Conservation (phyloP, 2,113 vertebrate genomes). For the Geococcyx californianus region DNA sequence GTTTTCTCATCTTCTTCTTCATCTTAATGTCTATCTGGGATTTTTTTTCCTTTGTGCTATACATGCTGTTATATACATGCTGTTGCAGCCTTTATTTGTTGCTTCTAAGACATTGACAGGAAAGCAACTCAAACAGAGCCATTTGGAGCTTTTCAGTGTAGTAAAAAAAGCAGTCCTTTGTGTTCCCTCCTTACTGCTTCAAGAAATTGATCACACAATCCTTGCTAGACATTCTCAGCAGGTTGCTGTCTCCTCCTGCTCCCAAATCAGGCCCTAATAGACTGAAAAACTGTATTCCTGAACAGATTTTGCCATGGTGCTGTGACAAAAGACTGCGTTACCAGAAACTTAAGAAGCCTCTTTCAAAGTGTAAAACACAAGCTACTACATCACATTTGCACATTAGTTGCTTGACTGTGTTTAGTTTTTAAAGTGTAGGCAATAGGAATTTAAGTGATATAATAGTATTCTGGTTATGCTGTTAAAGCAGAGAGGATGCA, state of each 20-base stretch:
- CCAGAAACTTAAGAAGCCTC: neutral
- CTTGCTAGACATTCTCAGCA: neutral
- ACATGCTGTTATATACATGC: neutral
- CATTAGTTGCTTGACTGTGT: conserved; percentile 11
- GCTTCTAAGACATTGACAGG: neutral
- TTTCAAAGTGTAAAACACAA: neutral
- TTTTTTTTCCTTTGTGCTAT: neutral
- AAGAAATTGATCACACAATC: neutral
- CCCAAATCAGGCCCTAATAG: neutral
- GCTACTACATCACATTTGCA: neutral
- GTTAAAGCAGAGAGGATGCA: conserved; percentile 36
- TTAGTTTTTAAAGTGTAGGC: conserved; percentile 43
- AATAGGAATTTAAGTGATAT: conserved; percentile 26
- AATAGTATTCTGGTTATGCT: conserved; percentile 19
- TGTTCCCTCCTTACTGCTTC: neutral
- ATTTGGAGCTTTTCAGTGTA: neutral
- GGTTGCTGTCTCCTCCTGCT: neutral
- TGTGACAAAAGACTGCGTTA: conserved; percentile 1
- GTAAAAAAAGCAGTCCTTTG: neutral
- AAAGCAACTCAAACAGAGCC: neutral
- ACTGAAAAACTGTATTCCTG: neutral
- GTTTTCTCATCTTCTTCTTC: neutral
- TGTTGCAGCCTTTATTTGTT: neutral
- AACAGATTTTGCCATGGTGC: neutral
- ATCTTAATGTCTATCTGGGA: neutral